Conservation (phyloP, 1,140 invertebrate species). For the Listronotus oregonensis region DNA sequence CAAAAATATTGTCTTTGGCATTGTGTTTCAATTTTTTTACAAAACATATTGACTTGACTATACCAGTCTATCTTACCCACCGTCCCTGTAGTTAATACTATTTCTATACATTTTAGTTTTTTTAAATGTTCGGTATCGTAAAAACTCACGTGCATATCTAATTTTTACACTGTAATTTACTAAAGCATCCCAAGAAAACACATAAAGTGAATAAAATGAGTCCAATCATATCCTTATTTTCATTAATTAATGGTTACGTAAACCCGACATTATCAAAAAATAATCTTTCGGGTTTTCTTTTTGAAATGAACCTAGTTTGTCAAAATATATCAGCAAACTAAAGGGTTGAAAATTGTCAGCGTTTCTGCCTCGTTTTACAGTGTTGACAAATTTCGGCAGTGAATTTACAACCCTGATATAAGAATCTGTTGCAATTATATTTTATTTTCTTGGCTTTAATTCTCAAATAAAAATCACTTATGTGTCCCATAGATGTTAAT, state of each 20-base stretch:
- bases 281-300: constrained; percentile 4
- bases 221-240: neutral
- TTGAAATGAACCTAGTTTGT: constrained; percentile 2
- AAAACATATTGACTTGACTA: neutral
- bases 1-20: constrained; percentile 11
- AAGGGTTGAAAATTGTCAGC: constrained; percentile 24
- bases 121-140: neutral
- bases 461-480: too few relatives aligned
- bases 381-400: constrained; percentile 17
- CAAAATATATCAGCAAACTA: constrained; percentile 30
- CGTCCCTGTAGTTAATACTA: constrained; percentile 1
- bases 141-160: neutral
- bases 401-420: too few relatives aligned
- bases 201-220: neutral
- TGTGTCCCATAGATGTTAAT: too few relatives aligned
- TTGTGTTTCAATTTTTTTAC: constrained; percentile 2
- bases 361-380: constrained; percentile 12
- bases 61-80: constrained; percentile 8
- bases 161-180: neutral
- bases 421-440: too few relatives aligned
- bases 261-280: constrained; percentile 9
- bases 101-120: neutral
- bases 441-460: too few relatives aligned
- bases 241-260: constrained; percentile 20
- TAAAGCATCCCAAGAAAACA: neutral